phyloP scores from a whole-genome alignment of 2,888 invertebrate genomes.

The Drosophila flavopinicola region DNA sequence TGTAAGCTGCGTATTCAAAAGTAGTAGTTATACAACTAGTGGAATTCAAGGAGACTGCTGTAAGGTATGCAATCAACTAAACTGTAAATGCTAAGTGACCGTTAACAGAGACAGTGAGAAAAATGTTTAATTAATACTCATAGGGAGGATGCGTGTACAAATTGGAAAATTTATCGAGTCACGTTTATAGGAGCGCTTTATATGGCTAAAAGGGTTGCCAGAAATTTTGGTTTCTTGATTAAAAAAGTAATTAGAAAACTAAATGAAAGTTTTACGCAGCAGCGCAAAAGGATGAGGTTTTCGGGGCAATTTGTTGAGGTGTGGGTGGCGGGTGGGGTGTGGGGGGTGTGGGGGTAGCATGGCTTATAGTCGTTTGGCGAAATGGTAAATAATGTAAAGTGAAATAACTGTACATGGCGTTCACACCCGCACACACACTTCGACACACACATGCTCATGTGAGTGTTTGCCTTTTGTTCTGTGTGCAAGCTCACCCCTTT shows the following conservation, averaged over 20 bases:
- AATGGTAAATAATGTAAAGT: slow-evolving; percentile 78
- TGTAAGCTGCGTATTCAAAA: too few species aligned
- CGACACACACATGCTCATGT: slow-evolving; percentile 5
- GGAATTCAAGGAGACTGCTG: too few species aligned
- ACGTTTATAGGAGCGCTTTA: slow-evolving; percentile 9
- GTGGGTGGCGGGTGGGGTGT: not conserved
- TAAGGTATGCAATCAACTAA: too few species aligned
- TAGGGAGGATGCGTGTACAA: not conserved
- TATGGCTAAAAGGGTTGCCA: slow-evolving; percentile 37
- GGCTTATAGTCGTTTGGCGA: slow-evolving; percentile 59
- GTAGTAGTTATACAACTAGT: too few species aligned
- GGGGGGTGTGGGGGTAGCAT: not conserved
- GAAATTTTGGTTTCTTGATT: slow-evolving; percentile 79
- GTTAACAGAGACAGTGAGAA: too few species aligned
- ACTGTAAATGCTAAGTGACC: not conserved
- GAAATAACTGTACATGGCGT: slow-evolving; percentile 78
- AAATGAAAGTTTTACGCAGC: slow-evolving; percentile 80
- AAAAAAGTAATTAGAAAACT: slow-evolving; percentile 81
- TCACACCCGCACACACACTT: slow-evolving; percentile 34
- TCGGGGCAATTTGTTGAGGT: not conserved
- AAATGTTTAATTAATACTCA: not conserved
- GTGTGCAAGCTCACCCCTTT: slow-evolving; percentile 63
- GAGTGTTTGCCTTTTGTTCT: too few species aligned
- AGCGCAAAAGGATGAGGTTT: slow-evolving; percentile 8
- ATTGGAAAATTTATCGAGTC: slow-evolving; percentile 27